A percentile compares a stretch with the other conserved stretches of the same genome.
Evolutionary conservation across 2,113 vertebrate species (phyloP).

Genomic region (Muntiacus muntjak): DNA sequence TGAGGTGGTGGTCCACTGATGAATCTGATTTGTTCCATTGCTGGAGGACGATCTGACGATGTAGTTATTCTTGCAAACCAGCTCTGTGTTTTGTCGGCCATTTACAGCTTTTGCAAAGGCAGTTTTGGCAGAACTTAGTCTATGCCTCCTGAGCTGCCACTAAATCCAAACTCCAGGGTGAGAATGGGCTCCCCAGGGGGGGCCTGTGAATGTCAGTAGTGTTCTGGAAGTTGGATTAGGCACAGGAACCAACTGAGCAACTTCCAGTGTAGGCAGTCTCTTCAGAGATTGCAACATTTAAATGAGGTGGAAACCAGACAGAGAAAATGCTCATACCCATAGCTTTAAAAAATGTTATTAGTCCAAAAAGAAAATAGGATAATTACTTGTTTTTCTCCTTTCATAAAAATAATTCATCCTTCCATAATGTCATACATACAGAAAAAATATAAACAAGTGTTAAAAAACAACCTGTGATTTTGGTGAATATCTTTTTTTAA

Average conservation of each 20-base stretch:
- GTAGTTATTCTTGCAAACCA: not conserved
- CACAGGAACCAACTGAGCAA: not conserved
- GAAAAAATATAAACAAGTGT: not conserved
- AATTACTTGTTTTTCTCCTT: not conserved
- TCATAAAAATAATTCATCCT: not conserved
- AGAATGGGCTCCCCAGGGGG: not conserved
- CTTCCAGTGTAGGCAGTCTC: not conserved
- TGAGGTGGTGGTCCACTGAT: not conserved
- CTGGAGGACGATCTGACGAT: not conserved
- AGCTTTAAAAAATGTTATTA: not conserved
- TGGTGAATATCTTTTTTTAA: not conserved
- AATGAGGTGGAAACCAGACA: not conserved
- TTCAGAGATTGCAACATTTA: not conserved
- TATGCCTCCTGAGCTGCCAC: not conserved
- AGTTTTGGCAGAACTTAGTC: slow-evolving; percentile 17
- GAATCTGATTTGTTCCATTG: not conserved
- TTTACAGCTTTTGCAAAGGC: not conserved
- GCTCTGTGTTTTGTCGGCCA: not conserved
- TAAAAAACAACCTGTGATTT: not conserved
- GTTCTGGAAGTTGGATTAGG: not conserved
- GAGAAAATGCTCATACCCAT: not conserved
- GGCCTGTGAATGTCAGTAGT: not conserved
- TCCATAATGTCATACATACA: not conserved
- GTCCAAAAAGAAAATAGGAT: not conserved
- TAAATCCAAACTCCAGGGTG: not conserved